Evolutionary conservation across 2,113 vertebrate genomes (phyloP).

Genomic region (Scortum barcoo): DNA sequence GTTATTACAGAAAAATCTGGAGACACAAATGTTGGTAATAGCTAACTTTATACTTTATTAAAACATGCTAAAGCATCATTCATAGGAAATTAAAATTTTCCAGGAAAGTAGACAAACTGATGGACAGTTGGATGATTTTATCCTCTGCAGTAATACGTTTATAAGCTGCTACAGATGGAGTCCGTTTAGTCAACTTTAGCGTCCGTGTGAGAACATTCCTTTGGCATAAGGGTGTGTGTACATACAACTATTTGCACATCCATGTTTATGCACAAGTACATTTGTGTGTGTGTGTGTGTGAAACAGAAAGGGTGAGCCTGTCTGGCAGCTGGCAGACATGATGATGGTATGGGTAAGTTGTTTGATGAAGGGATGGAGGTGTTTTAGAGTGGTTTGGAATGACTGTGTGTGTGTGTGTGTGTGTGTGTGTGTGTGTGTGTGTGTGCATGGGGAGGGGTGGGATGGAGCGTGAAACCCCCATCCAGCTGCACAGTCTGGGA

Average conservation of each 20-base stretch:
- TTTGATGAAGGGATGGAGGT: slow-evolving; percentile 40
- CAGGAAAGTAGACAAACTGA: neutral
- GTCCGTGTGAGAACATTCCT: slow-evolving; percentile 39
- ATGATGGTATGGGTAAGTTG: slow-evolving; percentile 38
- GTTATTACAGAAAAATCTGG: neutral
- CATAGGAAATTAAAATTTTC: neutral
- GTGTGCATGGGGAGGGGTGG: neutral
- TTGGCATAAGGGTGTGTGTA: slow-evolving; percentile 7
- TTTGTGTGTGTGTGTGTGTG: neutral
- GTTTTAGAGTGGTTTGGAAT: slow-evolving; percentile 25
- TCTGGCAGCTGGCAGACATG: slow-evolving; percentile 50
- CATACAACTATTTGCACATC: slow-evolving; percentile 6
- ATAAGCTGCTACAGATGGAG: neutral
- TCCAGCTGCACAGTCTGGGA: slow-evolving; percentile 62
- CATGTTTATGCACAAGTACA: neutral
- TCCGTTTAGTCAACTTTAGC: neutral
- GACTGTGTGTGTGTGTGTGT: slow-evolving; percentile 20
- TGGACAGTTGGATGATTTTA: neutral
- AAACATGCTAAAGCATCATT: neutral
- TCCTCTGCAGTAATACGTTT: neutral
- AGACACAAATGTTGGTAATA: neutral
- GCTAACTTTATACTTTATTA: neutral
- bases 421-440: slow-evolving; percentile 11
- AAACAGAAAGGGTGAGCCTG: slow-evolving; percentile 7
- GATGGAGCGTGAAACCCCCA: slow-evolving; percentile 41